Conservation (phyloP, 2,113 vertebrate genomes). For the Arothron firmamentum region DNA sequence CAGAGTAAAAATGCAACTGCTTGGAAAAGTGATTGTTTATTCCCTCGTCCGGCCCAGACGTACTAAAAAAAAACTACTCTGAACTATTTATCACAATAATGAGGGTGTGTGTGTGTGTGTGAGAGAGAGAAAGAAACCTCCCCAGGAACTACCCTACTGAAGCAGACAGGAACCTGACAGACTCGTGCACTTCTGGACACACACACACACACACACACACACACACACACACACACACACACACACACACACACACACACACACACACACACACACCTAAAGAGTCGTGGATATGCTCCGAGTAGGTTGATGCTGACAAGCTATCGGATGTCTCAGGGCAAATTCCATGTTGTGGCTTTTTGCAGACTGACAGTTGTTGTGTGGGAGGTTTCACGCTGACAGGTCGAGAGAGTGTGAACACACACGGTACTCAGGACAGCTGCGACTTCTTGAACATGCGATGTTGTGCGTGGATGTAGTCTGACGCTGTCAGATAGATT, state of each 20-base stretch:
- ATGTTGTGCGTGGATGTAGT: too few relatives aligned
- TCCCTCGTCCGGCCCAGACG: too few relatives aligned
- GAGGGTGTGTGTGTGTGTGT: too few relatives aligned
- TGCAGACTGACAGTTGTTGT: constrained; percentile 12
- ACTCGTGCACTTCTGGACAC: neutral
- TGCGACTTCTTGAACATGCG: too few relatives aligned
- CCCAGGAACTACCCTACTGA: constrained; percentile 7
- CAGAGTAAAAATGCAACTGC: too few relatives aligned
- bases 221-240: constrained; percentile 4
- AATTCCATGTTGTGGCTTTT: constrained; percentile 45
- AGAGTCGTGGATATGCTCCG: neutral
- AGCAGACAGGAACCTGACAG: neutral
- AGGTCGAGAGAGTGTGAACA: neutral
- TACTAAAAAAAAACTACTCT: too few relatives aligned
- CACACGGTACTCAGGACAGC: neutral
- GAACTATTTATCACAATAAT: too few relatives aligned
- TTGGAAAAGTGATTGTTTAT: too few relatives aligned
- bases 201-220: neutral
- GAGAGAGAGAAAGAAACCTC: neutral
- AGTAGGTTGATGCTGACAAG: constrained; percentile 8
- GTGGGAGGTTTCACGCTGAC: constrained; percentile 11
- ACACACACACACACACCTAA: constrained; percentile 14
- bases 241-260: constrained; percentile 3
- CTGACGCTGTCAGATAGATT: too few relatives aligned
- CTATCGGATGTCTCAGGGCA: constrained; percentile 47